Conservation (phyloP, 2,113 vertebrate genomes). For the Clarias macrocephalus region DNA sequence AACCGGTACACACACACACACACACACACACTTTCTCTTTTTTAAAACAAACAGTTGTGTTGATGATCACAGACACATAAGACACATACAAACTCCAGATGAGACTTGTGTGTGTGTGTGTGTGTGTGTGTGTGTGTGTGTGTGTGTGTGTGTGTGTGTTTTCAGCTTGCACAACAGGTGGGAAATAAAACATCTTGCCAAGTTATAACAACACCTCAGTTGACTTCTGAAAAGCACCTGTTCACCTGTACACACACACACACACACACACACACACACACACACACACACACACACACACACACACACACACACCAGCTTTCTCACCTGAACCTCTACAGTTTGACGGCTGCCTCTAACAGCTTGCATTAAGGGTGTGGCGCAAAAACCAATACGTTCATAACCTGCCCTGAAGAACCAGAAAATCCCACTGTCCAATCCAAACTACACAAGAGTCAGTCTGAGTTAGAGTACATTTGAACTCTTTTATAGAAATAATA, state of each 20-base stretch:
- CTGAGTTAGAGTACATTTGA: not conserved
- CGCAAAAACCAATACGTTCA: not conserved
- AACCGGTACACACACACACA: not conserved
- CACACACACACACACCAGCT: not conserved
- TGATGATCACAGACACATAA: not conserved
- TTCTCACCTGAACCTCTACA: not conserved
- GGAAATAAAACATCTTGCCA: slow-evolving; percentile 61
- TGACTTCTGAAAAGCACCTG: slow-evolving; percentile 57
- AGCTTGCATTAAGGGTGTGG: not conserved
- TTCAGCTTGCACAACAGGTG: slow-evolving; percentile 60
- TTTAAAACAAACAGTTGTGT: slow-evolving; percentile 43
- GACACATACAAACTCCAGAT: not conserved
- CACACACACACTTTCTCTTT: not conserved
- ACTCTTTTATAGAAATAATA: too few relatives aligned
- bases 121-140: not conserved
- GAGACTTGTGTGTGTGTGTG: not conserved
- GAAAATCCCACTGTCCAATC: not conserved
- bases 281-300: slow-evolving; percentile 18
- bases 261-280: slow-evolving; percentile 29
- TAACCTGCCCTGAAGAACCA: not conserved
- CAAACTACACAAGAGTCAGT: not conserved
- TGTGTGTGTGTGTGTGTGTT: not conserved
- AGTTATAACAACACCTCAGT: slow-evolving; percentile 57
- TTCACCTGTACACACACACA: not conserved
- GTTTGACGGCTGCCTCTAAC: not conserved